Evolutionary conservation across 1,140 invertebrate genomes (phyloP), one percentile per base, ranked within the genome.

Genomic region (Chironomus tepperi): DNA sequence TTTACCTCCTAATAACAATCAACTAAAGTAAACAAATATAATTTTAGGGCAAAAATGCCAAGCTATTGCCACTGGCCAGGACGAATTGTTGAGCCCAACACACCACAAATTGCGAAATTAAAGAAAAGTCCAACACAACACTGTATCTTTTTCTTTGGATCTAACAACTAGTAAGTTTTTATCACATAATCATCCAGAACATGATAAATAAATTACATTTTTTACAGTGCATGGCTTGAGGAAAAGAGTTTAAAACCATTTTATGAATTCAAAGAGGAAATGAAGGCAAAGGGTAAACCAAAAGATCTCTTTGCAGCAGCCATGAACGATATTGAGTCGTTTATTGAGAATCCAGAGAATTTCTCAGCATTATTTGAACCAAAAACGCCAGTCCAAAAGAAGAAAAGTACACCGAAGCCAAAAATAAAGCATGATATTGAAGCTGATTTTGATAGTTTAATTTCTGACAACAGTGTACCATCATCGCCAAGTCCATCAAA

Each of bases 131-230:
- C 65, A 19, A 18, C 65, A 18, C 65, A 70, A 10, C 18, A 18
- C 3, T 97, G 93, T 84, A 93, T 97, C 76, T 96, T 91, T 83
- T 97, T 98, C 84, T 97, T 95, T 86, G 95, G 95, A 73, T 91
- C 91, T 43, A 90, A 95, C 77, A 96, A 97, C 83, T 97, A 93
- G 93, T 96, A 87, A 94, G 93, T 91, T 81, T 24, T 76, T 34
- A 34, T 1, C 24, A 34, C 24, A 76, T 15, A 74, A 19, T 7
- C 10, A 42, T 34, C 24, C 65, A 19, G 57, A 16, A 72, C 24
- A 9, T 15, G 8, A 64, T 65, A 47, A 47, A 0, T 2, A 21
- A 67, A 18, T n/a, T 16, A 15, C 8, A 10, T 34, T 65, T 47
- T 74, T 42, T 42, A 3, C n/a, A 43, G 43, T 34, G 47, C 16